phyloP scores from a whole-genome alignment of 2,888 invertebrate genomes.

The Beris chalybata region DNA sequence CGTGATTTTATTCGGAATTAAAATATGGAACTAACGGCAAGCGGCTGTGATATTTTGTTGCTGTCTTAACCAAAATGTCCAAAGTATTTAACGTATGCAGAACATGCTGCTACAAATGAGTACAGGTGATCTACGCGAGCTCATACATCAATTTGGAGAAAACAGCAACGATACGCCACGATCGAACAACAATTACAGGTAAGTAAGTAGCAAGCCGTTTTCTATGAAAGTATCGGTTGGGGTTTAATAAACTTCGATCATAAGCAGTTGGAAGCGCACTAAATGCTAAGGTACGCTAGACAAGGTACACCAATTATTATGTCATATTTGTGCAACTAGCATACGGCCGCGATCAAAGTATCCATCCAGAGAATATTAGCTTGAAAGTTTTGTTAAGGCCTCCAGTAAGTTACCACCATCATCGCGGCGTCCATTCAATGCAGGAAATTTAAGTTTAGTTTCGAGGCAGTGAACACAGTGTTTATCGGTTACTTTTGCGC shows the following conservation, averaged over 20 bases:
- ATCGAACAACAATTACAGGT: no score
- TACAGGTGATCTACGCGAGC: constrained; percentile 21
- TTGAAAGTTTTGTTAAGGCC: no score
- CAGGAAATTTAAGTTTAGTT: constrained; percentile 11
- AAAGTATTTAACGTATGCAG: no score
- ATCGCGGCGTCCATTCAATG: constrained; percentile 21
- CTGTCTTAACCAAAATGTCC: no score
- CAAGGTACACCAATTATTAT: no score
- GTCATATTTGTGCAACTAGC: no score
- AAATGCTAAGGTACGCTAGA: no score
- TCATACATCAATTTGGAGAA: background rate
- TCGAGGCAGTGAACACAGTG: background rate
- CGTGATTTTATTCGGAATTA: constrained; percentile 19
- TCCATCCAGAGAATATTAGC: no score
- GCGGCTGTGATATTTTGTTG: background rate
- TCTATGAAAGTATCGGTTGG: constrained; percentile 16
- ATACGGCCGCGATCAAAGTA: no score
- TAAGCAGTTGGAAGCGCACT: no score
- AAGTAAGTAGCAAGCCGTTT: no score
- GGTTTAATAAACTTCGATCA: constrained; percentile 24
- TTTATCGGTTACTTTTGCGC: background rate
- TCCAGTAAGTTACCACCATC: background rate
- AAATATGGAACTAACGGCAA: constrained; percentile 21
- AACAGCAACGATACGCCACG: background rate
- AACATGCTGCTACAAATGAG: no score